A percentile compares a stretch with the other conserved stretches of the same genome.
Conservation (phyloP, 2,797 vertebrate species). For the Alosa sapidissima region DNA sequence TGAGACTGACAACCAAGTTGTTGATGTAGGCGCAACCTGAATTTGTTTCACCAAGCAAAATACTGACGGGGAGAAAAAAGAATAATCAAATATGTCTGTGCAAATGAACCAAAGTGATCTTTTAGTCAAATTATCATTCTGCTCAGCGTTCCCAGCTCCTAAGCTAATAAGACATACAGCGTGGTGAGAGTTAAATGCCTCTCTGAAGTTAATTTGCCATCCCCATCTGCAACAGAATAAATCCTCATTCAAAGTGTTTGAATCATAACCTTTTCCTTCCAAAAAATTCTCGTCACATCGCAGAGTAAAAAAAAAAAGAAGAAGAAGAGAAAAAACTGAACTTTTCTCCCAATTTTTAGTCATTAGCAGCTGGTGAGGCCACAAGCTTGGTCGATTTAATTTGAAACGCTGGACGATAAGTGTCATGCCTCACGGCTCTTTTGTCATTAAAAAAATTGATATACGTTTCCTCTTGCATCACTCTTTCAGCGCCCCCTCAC, state of each 20-base stretch:
- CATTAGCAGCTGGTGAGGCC: slow-evolving; percentile 30
- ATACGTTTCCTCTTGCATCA: slow-evolving; percentile 8
- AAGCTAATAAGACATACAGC: slow-evolving; percentile 35
- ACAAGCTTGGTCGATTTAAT: slow-evolving; percentile 35
- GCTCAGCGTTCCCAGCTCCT: slow-evolving; percentile 3
- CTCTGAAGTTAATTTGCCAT: slow-evolving; percentile 32
- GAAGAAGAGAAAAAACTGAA: slow-evolving; percentile 7
- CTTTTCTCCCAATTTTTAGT: not conserved
- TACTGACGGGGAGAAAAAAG: not conserved
- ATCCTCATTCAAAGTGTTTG: slow-evolving; percentile 39
- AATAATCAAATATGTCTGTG: not conserved
- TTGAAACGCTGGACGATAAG: slow-evolving; percentile 6
- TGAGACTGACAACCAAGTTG: not conserved
- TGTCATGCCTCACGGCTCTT: slow-evolving; percentile 37
- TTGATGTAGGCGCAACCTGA: not conserved
- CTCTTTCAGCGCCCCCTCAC: not conserved
- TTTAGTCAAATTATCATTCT: slow-evolving; percentile 34
- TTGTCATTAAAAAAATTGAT: slow-evolving; percentile 32
- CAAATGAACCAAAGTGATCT: slow-evolving; percentile 13
- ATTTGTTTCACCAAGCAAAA: not conserved
- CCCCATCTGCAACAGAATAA: slow-evolving; percentile 33
- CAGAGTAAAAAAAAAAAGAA: slow-evolving; percentile 18
- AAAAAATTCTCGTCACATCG: slow-evolving; percentile 44
- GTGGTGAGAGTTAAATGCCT: slow-evolving; percentile 30
- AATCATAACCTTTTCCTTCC: slow-evolving; percentile 48